These are phyloP conservation scores for Cynoglossus semilaevis DNA, from an alignment of 2,113 vertebrate species.

Conservation along the genomic window DNA sequence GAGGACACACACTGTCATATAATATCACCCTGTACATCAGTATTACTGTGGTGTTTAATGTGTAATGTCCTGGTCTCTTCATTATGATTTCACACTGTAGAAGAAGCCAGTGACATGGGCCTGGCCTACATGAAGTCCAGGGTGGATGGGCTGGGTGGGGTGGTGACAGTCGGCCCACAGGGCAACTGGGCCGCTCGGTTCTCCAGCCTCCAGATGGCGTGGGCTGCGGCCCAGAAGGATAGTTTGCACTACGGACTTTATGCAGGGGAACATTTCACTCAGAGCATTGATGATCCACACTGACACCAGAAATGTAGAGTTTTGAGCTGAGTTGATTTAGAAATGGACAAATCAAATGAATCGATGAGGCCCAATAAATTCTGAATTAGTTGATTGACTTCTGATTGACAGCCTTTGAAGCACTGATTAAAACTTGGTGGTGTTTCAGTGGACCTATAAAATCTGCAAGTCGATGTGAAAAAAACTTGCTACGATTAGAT, in stretches of 20 bases:
- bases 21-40: no score
- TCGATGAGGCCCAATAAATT: no score
- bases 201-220: constrained; percentile 84
- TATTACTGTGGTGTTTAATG: no score
- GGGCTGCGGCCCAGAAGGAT: constrained; percentile 83
- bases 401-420: no score
- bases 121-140: constrained; percentile 86
- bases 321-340: no score
- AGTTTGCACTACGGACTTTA: constrained; percentile 79
- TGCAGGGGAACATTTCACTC: constrained; percentile 66
- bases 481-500: background rate
- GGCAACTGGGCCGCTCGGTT: constrained; percentile 87
- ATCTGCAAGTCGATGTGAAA: no score
- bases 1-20: no score
- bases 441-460: no score
- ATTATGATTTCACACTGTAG: constrained; percentile 79
- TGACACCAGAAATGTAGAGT: constrained; percentile 6
- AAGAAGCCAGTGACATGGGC: constrained; percentile 79
- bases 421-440: no score
- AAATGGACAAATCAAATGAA: no score
- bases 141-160: constrained; percentile 80
- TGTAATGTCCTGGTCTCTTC: constrained; percentile 6
- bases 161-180: constrained; percentile 80
- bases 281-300: constrained; percentile 19
- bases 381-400: no score